Percentiles rank a stretch among this genome's conserved stretches.
phyloP scores from a whole-genome alignment of 1,140 invertebrate genomes.

The Papilio machaon region DNA sequence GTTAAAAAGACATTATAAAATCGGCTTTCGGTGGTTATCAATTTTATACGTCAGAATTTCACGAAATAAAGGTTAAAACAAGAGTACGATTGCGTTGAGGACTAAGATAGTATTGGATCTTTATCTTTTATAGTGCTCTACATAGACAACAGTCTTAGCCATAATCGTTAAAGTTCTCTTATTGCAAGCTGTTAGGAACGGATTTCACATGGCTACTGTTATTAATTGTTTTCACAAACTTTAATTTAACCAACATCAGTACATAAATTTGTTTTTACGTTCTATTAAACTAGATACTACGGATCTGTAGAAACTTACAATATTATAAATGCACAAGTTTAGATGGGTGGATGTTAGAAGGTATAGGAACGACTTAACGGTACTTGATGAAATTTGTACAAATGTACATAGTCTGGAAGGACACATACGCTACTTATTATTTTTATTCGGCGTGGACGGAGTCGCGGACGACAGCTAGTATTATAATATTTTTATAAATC shows the following conservation, averaged over 20 bases:
- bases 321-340: too few relatives aligned
- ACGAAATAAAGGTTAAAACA: neutral
- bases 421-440: too few relatives aligned
- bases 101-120: neutral
- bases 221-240: neutral
- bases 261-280: too few relatives aligned
- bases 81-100: neutral
- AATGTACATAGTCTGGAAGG: too few relatives aligned
- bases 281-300: neutral
- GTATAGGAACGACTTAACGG: too few relatives aligned
- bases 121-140: constrained; percentile 9
- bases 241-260: neutral
- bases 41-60: neutral
- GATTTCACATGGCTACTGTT: neutral
- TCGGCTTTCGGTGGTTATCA: neutral
- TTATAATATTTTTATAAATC: too few relatives aligned
- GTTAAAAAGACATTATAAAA: neutral
- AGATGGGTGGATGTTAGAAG: too few relatives aligned
- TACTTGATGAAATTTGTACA: too few relatives aligned
- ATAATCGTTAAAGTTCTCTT: constrained; percentile 5
- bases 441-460: too few relatives aligned
- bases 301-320: neutral
- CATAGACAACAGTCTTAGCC: neutral
- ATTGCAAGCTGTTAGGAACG: neutral
- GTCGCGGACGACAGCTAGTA: too few relatives aligned